Evolutionary conservation across 2,888 invertebrate species (phyloP), one percentile per base, ranked within the genome.

Genomic region (Stramonita haemastoma): DNA sequence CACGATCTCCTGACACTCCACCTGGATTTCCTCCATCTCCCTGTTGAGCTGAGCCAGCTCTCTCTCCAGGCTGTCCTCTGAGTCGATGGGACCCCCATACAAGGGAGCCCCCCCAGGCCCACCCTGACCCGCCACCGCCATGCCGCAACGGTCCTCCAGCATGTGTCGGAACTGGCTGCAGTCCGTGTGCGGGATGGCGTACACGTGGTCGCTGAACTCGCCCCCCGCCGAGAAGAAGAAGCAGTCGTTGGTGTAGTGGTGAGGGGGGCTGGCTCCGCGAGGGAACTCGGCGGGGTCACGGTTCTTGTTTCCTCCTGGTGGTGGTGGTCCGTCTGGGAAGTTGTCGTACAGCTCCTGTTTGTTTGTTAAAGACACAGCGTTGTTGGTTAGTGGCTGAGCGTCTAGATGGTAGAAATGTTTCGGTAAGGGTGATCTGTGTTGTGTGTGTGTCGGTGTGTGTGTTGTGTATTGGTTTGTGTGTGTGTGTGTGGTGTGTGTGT

Each of bases 21-120:
- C 93, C 92, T 97, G 97, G 91, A 97, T 97, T 90, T 96, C 97
- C 93, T 97, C 97, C 96, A 97, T 97, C 93, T 97, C 97, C 91
- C 96, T 95, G 93, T 97, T 97, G 87, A 97, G 95, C 92, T 96
- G 95, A 46, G 96, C 96, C 91, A 97, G 96, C 94, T 97, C 97
- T 87, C 96, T 95, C 93, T 97, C 97, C 57, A 97, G 93, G 93
- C 95, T 95, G 90, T 94, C 94, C 88, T 94, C 95, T 32, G 95
- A 95, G 91, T 94, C 93, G 90, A 93, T 94, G 92, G 79, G 73
- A n/a, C n/a, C n/a, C n/a, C n/a, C n/a, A n/a, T n/a, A n/a, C 26
- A 87, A 29, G 6, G 88, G 79, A 90, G 90, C 87, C 93, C 93
- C 77, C 91, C 36, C 0, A 93, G 93, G 22, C 93, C 93, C 19